Percentiles rank a stretch among this genome's conserved stretches.
These are phyloP conservation scores for Phylloscopus collybita DNA, from an alignment of 2,797 vertebrate genomes.

Conservation along the genomic window DNA sequence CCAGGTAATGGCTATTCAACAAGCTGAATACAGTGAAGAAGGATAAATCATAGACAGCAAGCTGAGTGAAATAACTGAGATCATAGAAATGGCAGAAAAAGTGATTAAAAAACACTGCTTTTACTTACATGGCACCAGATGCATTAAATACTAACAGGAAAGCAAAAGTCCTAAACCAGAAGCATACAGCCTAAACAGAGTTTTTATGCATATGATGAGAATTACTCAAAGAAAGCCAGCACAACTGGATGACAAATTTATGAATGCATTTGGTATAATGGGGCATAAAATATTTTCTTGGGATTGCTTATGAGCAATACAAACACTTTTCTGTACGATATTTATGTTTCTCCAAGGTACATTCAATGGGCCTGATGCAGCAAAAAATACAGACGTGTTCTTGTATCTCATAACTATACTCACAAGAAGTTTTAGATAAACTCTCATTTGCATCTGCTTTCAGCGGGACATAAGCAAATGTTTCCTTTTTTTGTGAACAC, in stretches of 20 bases:
- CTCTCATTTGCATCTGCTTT: background rate
- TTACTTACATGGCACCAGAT: background rate
- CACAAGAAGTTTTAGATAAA: background rate
- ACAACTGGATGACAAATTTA: background rate
- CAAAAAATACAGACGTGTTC: fast-evolving
- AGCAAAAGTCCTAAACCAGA: background rate
- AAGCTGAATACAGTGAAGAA: background rate
- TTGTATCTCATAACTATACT: background rate
- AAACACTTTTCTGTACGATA: background rate
- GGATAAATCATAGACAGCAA: background rate
- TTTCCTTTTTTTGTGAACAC: background rate
- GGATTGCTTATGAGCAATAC: background rate
- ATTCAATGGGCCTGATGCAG: background rate
- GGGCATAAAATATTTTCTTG: background rate
- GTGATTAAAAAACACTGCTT: background rate
- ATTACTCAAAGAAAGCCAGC: background rate
- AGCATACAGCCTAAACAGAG: background rate
- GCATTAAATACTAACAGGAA: background rate
- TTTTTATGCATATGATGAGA: background rate
- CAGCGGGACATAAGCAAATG: background rate
- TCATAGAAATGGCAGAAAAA: background rate
- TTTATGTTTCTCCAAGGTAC: background rate
- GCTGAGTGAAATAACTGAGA: background rate
- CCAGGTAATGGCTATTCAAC: background rate
- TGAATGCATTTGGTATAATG: background rate